Conservation (phyloP, 2,888 invertebrate species). For the Cryptus viduatorius region DNA sequence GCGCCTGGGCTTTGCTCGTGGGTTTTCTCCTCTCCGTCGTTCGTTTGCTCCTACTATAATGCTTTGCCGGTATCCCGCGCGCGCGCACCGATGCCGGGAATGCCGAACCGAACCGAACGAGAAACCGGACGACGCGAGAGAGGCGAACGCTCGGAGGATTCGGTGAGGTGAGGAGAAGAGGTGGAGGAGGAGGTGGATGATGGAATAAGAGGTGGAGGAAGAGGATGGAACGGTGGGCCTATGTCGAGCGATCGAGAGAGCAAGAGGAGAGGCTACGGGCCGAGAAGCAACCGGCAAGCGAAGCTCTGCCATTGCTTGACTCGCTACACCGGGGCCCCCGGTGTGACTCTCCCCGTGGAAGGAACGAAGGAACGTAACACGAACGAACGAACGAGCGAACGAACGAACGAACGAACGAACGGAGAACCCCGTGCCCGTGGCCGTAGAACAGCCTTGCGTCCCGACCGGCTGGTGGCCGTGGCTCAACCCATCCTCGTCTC, state of each 20-base stretch:
- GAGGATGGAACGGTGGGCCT: background rate
- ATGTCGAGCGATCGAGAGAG: constrained; percentile 26
- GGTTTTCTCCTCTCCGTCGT: constrained; percentile 20
- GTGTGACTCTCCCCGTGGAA: constrained; percentile 22
- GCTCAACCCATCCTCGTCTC: constrained; percentile 57
- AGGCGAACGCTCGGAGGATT: constrained; percentile 62
- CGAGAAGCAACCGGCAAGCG: constrained; percentile 28
- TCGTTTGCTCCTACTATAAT: constrained; percentile 4
- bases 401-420: constrained; percentile 68
- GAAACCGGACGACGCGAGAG: constrained; percentile 61
- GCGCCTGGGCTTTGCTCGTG: constrained; percentile 40
- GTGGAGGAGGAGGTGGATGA: constrained; percentile 47
- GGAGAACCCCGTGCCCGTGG: constrained; percentile 74
- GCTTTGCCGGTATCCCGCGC: constrained; percentile 34
- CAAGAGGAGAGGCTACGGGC: constrained; percentile 41
- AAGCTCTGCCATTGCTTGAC: constrained; percentile 19
- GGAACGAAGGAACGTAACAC: constrained; percentile 71
- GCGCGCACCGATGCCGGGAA: constrained; percentile 67
- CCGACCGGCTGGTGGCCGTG: constrained; percentile 64
- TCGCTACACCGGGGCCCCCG: constrained; percentile 35
- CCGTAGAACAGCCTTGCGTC: constrained; percentile 75
- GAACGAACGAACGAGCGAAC: constrained; percentile 66
- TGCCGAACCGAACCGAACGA: constrained; percentile 71
- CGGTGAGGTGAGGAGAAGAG: constrained; percentile 56
- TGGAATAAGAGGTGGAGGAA: constrained; percentile 22